Percentiles rank a stretch among this genome's conserved stretches.
Evolutionary conservation across 2,113 vertebrate species (phyloP).

Genomic region (Leiothrix lutea): DNA sequence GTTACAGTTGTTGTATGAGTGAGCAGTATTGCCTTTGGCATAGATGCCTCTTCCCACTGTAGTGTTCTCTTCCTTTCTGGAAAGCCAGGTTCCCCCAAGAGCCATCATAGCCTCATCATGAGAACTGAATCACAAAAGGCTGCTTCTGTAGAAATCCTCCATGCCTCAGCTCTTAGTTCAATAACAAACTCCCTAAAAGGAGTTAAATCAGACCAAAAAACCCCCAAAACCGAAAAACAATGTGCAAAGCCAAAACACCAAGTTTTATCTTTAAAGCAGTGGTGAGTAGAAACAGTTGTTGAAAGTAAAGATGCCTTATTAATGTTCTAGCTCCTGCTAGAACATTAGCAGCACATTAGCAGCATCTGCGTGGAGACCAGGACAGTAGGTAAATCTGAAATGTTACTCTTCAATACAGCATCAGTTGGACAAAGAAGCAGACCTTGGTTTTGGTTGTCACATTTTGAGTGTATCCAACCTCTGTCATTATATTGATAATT

Average conservation of each 20-base stretch:
- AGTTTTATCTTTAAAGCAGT: background rate
- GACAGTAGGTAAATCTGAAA: background rate
- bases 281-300: background rate
- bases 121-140: background rate
- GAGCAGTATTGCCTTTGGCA: conserved; percentile 17
- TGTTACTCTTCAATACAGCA: background rate
- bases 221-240: too few species aligned
- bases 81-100: background rate
- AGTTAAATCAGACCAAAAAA: background rate
- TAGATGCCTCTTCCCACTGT: background rate
- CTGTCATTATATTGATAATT: background rate
- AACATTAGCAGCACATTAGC: background rate
- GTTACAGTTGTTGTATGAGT: background rate
- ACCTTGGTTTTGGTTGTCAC: background rate
- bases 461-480: background rate
- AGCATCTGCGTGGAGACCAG: background rate
- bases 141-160: background rate
- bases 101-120: background rate
- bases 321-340: background rate
- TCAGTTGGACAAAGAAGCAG: background rate
- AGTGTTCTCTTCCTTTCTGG: background rate
- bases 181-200: background rate
- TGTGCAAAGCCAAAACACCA: background rate
- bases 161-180: background rate
- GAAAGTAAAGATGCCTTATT: background rate